Evolutionary conservation across 2,797 vertebrate species (phyloP), one percentile per base, ranked within the genome.

Genomic region (Pelochelys cantorii): DNA sequence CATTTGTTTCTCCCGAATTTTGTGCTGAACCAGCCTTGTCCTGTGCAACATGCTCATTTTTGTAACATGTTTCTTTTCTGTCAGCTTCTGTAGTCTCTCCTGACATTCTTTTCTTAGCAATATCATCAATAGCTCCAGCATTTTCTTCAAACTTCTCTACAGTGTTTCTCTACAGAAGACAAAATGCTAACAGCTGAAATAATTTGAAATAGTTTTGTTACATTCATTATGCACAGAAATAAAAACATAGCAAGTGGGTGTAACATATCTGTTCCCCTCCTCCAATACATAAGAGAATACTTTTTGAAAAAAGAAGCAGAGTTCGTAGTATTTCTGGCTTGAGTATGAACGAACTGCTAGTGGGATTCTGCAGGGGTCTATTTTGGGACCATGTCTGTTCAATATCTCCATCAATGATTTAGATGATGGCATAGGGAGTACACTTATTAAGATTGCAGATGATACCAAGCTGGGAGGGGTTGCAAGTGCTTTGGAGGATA

Each of bases 81-180:
- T 93, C 88, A 86, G 57, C 53, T 84, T 89, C 84, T 31, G 55
- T 18, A 34, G 22, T 31, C 57, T 74, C 48, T 62, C 54, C 52
- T 4, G 93, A 84, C 53, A 65, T 31, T 11, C 84, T 93, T 59
- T 85, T 1, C 0, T 89, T 0, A 1, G 53, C 56, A 2, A 0
- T 53, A 31, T 91, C 23, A 0, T 57, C 2, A 0, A 78, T 9
- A 34, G 83, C 27, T 0, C 20, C 0, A 0, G 27, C 29, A 31
- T 89, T 80, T 56, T 90, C 96, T 91, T 96, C 94, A 17, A 9
- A 7, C 25, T 92, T 93, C 59, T 96, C 95, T 0, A 2, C 68
- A n/a, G 90, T 2, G 0, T 79, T 95, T 95, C 88, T 97, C 98
- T 98, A 88, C 54, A 96, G 95, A 85, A 97, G 84, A 97, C 68